Evolutionary conservation across 2,888 invertebrate species (phyloP).

Genomic region (Apodemia mormo): DNA sequence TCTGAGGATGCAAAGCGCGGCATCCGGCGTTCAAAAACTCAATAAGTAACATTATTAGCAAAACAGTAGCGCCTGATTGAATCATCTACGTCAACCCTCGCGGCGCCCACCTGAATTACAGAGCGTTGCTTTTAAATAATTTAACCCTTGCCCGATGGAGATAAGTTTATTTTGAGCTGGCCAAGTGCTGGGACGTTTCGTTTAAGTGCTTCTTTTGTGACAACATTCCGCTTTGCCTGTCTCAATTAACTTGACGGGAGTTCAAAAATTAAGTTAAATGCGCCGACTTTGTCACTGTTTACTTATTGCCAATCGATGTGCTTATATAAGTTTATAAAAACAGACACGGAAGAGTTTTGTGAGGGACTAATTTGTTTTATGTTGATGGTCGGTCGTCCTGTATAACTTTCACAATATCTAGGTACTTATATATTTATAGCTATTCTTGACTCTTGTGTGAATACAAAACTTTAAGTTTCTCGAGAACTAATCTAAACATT

Average conservation of each 20-base stretch:
- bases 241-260: constrained; percentile 74
- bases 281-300: constrained; percentile 71
- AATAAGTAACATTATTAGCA: constrained; percentile 69
- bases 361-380: background rate
- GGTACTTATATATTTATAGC: too few relatives aligned
- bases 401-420: too few relatives aligned
- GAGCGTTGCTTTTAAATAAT: constrained; percentile 65
- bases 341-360: background rate
- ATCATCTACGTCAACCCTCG: constrained; percentile 61
- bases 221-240: constrained; percentile 70
- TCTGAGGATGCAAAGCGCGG: constrained; percentile 22
- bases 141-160: constrained; percentile 77
- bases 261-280: constrained; percentile 82
- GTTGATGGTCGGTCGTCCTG: background rate
- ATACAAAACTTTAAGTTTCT: too few relatives aligned
- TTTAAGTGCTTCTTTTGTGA: constrained; percentile 81
- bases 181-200: constrained; percentile 66
- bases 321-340: constrained; percentile 66
- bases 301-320: constrained; percentile 71
- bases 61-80: constrained; percentile 69
- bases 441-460: too few relatives aligned
- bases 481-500: too few relatives aligned
- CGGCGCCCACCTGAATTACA: constrained; percentile 69
- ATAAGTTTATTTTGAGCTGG: constrained; percentile 81
- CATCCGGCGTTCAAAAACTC: constrained; percentile 67